These are phyloP conservation scores for Arnoldichthys spilopterus DNA, from an alignment of 2,797 vertebrate species.

Conservation along the genomic window DNA sequence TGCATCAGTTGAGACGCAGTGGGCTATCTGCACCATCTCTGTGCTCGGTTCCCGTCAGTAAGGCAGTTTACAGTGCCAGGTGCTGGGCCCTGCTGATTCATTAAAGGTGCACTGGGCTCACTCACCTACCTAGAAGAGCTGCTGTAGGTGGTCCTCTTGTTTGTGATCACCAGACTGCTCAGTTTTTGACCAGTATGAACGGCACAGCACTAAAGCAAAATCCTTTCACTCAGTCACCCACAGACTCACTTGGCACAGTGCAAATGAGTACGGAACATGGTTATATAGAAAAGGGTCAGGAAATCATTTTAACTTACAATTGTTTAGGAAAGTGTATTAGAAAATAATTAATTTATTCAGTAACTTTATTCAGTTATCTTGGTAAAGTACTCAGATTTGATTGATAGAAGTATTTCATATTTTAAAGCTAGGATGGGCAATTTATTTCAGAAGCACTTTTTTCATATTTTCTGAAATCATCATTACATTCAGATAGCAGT, in stretches of 20 bases:
- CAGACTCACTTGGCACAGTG: background rate
- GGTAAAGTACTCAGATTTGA: background rate
- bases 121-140: background rate
- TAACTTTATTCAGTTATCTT: background rate
- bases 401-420: too few relatives aligned
- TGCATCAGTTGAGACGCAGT: conserved; percentile 37
- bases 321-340: too few relatives aligned
- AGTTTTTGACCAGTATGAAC: background rate
- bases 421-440: too few relatives aligned
- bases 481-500: too few relatives aligned
- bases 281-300: too few relatives aligned
- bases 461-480: too few relatives aligned
- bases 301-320: too few relatives aligned
- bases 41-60: conserved; percentile 44
- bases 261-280: background rate
- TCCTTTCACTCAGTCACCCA: background rate
- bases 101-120: conserved; percentile 6
- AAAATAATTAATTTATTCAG: too few relatives aligned
- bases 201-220: background rate
- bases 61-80: conserved; percentile 33
- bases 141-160: conserved; percentile 35
- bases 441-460: too few relatives aligned
- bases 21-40: conserved; percentile 58
- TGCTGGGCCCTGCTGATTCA: conserved; percentile 30
- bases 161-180: conserved; percentile 20